These are phyloP conservation scores for Crioceris asparagi DNA, from an alignment of 2,888 invertebrate species.

Conservation along the genomic window DNA sequence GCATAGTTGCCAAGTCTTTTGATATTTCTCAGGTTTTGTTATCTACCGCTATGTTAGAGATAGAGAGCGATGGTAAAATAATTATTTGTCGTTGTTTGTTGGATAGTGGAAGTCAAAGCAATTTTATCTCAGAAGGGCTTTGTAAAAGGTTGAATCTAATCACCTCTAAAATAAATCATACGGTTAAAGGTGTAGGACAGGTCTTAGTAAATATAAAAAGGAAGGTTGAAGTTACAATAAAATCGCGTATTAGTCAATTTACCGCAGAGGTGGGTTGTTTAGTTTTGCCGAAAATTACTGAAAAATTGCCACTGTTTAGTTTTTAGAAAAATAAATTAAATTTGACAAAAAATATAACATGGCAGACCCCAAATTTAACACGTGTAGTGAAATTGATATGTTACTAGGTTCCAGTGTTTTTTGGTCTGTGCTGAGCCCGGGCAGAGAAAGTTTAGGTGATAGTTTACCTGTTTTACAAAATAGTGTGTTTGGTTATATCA, in stretches of 20 bases:
- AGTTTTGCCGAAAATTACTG: slow-evolving; percentile 1
- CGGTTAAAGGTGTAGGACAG: no score
- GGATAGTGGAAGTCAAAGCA: neutral
- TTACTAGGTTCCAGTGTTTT: slow-evolving; percentile 7
- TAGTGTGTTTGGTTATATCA: slow-evolving; percentile 7
- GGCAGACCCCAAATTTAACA: slow-evolving; percentile 6
- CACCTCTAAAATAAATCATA: no score
- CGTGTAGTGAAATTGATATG: slow-evolving; percentile 5
- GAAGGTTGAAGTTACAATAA: neutral
- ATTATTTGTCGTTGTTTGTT: neutral
- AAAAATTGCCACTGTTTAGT: neutral
- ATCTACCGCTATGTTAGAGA: neutral
- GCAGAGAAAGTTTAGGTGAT: slow-evolving; percentile 3
- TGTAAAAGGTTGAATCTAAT: no score
- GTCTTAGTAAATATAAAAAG: no score
- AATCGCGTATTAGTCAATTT: slow-evolving; percentile 1
- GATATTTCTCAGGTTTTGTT: no score
- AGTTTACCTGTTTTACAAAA: slow-evolving; percentile 6
- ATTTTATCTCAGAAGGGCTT: slow-evolving; percentile 1
- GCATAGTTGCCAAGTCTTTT: no score
- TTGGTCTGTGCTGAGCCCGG: slow-evolving; percentile 5
- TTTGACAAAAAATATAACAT: slow-evolving; percentile 3
- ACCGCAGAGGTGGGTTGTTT: neutral
- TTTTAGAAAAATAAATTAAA: neutral
- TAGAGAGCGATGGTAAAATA: neutral